phyloP scores from a whole-genome alignment of 1,140 invertebrate species.

The Anastrepha obliqua region DNA sequence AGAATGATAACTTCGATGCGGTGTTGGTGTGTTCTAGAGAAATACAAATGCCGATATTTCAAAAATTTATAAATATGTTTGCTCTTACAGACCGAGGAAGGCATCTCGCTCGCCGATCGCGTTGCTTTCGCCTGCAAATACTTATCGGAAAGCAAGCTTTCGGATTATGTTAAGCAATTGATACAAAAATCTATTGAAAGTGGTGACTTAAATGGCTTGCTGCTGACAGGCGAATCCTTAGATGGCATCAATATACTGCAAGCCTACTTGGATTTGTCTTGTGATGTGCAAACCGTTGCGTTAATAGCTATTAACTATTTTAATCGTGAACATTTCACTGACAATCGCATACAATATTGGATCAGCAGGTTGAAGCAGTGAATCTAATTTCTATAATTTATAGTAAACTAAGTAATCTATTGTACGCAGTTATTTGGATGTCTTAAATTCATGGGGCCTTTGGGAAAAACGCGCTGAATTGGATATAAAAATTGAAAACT shows the following conservation, averaged over 20 bases:
- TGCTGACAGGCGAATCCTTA: constrained; percentile 86
- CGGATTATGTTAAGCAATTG: constrained; percentile 85
- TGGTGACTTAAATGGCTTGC: constrained; percentile 89
- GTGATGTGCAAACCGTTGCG: constrained; percentile 94
- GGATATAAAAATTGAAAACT: constrained; percentile 75
- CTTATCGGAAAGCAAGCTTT: constrained; percentile 86
- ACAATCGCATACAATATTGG: constrained; percentile 82
- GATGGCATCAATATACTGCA: constrained; percentile 89
- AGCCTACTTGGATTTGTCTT: constrained; percentile 90
- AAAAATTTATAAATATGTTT: constrained; percentile 58
- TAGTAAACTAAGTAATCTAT: not conserved
- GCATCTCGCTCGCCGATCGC: constrained; percentile 89
- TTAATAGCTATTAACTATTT: constrained; percentile 86
- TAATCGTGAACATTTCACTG: constrained; percentile 79
- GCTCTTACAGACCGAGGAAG: constrained; percentile 82
- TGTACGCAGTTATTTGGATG: constrained; percentile 78
- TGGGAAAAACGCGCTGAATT: constrained; percentile 86
- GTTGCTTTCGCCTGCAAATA: constrained; percentile 96
- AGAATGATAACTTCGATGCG: constrained; percentile 85
- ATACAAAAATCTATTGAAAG: constrained; percentile 82
- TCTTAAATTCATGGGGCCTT: constrained; percentile 85
- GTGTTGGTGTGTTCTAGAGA: constrained; percentile 81
- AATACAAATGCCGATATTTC: constrained; percentile 42
- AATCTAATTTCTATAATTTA: constrained; percentile 59
- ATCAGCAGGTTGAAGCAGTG: constrained; percentile 78